Base-by-base conservation (phyloP, 2,888 invertebrate species). In the Tribolium freemani region DNA sequence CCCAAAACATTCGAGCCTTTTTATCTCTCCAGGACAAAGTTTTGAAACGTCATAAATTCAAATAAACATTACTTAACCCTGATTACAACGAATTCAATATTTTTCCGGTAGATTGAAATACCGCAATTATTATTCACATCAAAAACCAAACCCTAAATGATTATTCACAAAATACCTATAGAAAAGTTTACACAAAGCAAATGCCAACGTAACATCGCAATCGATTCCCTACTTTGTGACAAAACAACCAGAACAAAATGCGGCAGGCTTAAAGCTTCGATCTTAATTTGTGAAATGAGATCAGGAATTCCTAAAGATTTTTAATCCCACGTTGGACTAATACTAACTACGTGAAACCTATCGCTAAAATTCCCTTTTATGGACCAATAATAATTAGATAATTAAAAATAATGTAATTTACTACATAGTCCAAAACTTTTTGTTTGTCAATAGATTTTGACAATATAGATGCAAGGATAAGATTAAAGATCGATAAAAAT, bases 201-300 rank as follows among this genome's bases (percentile, higher is more conserved):
- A 26, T 26, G 26, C 2, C 26, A 5, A 38, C n/a, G 38, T 38
- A n/a, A 38, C 38, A 38, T 38, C 38, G n/a, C 16, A 16, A 38
- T 38, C n/a, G 31, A 9, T 31, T 5, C 16, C 16, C 16, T 16
- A 31, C 9, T 45, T 56, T 44, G 57, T 48, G 46, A 20, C 61
- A 61, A 30, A 63, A 63, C 31, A 63, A 63, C 13, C 50, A 63
- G 63, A 48, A 60, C 48, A 20, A 60, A 58, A 6, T 57, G 11
- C 38, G 4, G n/a, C 10, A 57, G 57, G 58, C 45, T 58, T 58
- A 58, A 21, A 58, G 6, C 48, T 61, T 46, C 60, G 20, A 26
- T 48, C 63, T 46, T 46, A 11, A 58, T 58, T 45, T 10, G 44
- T 8, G 48, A 45, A 60, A 11, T 11, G 48, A 60, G 48, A 48